Evolutionary conservation across 2,888 invertebrate species (phyloP).

Genomic region (Ashinkailepas kermadecensis): DNA sequence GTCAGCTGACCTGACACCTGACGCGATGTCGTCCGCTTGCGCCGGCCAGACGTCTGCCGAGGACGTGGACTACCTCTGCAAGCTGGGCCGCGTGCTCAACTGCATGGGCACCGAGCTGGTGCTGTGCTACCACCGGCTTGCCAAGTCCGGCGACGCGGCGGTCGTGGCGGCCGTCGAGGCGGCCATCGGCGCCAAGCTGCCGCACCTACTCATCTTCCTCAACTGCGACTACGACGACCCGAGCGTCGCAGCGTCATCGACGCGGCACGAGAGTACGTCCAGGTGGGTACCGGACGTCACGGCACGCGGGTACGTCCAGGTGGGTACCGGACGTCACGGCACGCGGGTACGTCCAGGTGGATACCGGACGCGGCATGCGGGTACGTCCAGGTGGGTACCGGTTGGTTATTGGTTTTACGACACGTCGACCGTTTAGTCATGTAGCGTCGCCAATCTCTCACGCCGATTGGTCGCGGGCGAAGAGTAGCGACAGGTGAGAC

Average conservation of each 20-base stretch:
- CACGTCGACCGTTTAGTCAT: no score
- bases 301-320: no score
- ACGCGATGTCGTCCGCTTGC: neutral
- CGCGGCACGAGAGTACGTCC: slow-evolving; percentile 48
- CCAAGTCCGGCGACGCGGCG: neutral
- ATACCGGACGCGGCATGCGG: no score
- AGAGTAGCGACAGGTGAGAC: no score
- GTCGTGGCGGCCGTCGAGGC: slow-evolving; percentile 36
- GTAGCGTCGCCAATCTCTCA: no score
- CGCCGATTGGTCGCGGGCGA: no score
- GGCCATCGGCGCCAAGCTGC: slow-evolving; percentile 45
- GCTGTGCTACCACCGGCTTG: slow-evolving; percentile 45
- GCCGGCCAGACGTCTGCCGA: slow-evolving; percentile 41
- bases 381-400: no score
- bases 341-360: no score
- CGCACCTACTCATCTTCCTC: slow-evolving; percentile 45
- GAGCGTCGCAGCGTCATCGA: slow-evolving; percentile 44
- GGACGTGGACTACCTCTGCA: slow-evolving; percentile 47
- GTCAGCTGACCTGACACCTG: no score
- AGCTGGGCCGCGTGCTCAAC: slow-evolving; percentile 47
- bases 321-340: no score
- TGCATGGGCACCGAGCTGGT: slow-evolving; percentile 47
- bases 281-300: slow-evolving; percentile 34
- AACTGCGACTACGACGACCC: slow-evolving; percentile 49
- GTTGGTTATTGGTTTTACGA: no score